Evolutionary conservation across 2,113 vertebrate genomes (phyloP).

Genomic region (Tautogolabrus adspersus): DNA sequence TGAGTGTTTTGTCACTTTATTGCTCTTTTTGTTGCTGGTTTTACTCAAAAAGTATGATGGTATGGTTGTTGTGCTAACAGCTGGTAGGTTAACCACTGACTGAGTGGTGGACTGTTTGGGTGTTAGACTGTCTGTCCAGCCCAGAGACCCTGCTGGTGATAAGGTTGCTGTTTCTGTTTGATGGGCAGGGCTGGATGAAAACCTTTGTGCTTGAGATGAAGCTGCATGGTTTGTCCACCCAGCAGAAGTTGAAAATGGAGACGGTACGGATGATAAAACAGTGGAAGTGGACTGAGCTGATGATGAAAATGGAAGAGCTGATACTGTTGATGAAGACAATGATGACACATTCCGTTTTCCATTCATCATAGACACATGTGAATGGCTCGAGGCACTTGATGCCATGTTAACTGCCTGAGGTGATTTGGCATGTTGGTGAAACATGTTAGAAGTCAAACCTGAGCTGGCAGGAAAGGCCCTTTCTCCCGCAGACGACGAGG

Average conservation of each 20-base stretch:
- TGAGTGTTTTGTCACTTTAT: slow-evolving; percentile 32
- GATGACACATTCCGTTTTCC: slow-evolving; percentile 17
- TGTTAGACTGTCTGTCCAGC: slow-evolving; percentile 16
- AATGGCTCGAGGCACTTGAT: slow-evolving; percentile 24
- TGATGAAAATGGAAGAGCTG: slow-evolving; percentile 22
- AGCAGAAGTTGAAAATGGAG: slow-evolving; percentile 40
- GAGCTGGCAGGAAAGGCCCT: slow-evolving; percentile 77
- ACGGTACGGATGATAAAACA: slow-evolving; percentile 10
- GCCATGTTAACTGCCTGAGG: slow-evolving; percentile 51
- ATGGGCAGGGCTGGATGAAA: slow-evolving; percentile 13
- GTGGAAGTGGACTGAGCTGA: slow-evolving; percentile 30
- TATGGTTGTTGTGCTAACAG: slow-evolving; percentile 22
- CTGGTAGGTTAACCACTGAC: slow-evolving; percentile 23
- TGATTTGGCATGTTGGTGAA: slow-evolving; percentile 17
- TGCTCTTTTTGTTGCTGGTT: slow-evolving; percentile 34
- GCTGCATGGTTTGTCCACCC: slow-evolving; percentile 26
- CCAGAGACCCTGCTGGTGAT: slow-evolving; percentile 39
- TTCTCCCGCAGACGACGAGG: slow-evolving; percentile 65
- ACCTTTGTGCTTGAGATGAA: slow-evolving; percentile 26
- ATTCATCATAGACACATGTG: slow-evolving; percentile 33
- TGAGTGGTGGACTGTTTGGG: slow-evolving; percentile 9
- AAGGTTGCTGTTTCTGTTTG: slow-evolving; percentile 24
- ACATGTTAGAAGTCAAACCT: slow-evolving; percentile 89
- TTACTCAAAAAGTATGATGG: slow-evolving; percentile 17
- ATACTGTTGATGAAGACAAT: slow-evolving; percentile 31